Base-by-base conservation (phyloP, 1,140 invertebrate species). In the Drosophila pandora region DNA sequence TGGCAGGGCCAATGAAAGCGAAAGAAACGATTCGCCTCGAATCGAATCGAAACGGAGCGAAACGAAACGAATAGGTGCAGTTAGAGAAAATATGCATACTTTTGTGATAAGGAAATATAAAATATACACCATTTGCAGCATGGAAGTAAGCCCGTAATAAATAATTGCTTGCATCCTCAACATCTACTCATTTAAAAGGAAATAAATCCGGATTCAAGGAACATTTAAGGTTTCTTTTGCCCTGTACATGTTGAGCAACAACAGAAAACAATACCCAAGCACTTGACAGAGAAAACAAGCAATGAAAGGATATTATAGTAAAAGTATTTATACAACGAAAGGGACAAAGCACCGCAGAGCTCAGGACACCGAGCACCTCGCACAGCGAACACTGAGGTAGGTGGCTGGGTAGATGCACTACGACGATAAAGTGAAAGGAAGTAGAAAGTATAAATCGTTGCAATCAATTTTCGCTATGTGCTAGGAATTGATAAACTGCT, bases 401-500 rank as follows among this genome's bases (percentile, higher is more conserved):
- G 58, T 63, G 45, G 12, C 10, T 12, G 34, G 34, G 50, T 64
- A 64, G 65, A 79, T 82, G 79, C 69, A 82, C 55, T 68, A 52
- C 60, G 74, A 58, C 77, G 80, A 89, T 89, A 88, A 88, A 88
- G 83, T 88, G 83, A 88, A 88, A 88, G 83, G 83, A 88, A 89
- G 83, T 88, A 88, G 83, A 88, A 88, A 88, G 83, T 88, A 88
- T 88, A 88, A 88, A 88, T 88, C 83, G 83, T 88, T 83, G 83
- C 83, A 83, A 88, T 88, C 83, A 88, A 88, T 88, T 88, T 88
- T 88, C 87, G 79, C 82, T 89, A 83, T 89, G 84, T 83, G 82
- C 64, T 76, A 79, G 65, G 82, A 88, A 87, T 87, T 87, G 83
- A 87, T 87, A 87, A 88, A 87, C 84, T 83, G 83, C 83, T 65